Evolutionary conservation across 2,888 invertebrate genomes (phyloP), one percentile per base, ranked within the genome.

Genomic region (Xestia sexstrigata): DNA sequence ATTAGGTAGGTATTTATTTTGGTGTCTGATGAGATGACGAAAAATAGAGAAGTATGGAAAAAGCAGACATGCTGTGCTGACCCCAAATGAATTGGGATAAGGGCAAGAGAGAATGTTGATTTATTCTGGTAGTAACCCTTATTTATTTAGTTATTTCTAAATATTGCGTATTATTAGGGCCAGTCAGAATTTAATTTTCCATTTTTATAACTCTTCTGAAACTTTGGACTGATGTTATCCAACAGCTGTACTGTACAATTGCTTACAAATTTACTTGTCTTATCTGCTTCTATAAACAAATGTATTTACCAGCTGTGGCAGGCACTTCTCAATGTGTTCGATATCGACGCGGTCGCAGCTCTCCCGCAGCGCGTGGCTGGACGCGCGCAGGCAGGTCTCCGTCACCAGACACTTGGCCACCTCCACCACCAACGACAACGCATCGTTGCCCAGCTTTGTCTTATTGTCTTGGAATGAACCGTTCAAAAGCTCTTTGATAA

Each of bases 251-350:
- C 13, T 7, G 17, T 1, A 26, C 11, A 45, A 39, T 26, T 45
- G 1, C 30, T 30, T 13, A n/a, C n/a, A n/a, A n/a, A n/a, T n/a
- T n/a, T n/a, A n/a, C n/a, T 26, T 8, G 30, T 17, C 8, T 30
- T 60, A 20, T 60, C 8, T 20, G 30, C 3, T 30, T 30, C 17
- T 60, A 3, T 13, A n/a, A 17, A 17, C 9, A 75, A 52, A 42
- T 15, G 17, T 69, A 84, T 89, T 94, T 93, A 97, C 97, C 93
- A 97, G 87, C 91, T 97, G 97, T 39, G 97, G 97, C 83, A 97
- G 91, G 89, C 97, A 96, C 87, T 95, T 95, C 89, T 97, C 97
- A 68, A 97, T 95, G 90, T 97, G 97, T 82, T 97, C 96, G 81
- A 97, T 91, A 72, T 95, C 96, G 39, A 97, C 96, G 83, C 91